phyloP scores from a whole-genome alignment of 2,113 vertebrate genomes.

The Burhinus bistriatus region DNA sequence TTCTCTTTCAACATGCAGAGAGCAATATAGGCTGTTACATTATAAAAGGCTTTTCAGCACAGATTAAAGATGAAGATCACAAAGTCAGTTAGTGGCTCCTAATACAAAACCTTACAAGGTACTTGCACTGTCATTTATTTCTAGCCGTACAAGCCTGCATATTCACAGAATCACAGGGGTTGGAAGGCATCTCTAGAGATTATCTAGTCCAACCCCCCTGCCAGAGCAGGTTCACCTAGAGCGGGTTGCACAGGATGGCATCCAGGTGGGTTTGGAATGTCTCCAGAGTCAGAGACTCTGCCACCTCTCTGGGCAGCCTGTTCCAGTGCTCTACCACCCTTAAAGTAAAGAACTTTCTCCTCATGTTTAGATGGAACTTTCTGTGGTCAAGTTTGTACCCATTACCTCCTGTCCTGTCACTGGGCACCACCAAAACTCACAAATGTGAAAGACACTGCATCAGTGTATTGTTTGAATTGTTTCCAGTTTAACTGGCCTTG shows the following conservation, averaged over 20 bases:
- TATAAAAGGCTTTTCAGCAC: background rate
- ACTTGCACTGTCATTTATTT: background rate
- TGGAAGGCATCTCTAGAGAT: too few species aligned
- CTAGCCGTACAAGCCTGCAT: background rate
- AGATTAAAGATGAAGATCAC: background rate
- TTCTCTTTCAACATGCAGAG: background rate
- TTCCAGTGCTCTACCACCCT: too few species aligned
- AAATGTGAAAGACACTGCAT: background rate
- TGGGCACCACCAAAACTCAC: background rate
- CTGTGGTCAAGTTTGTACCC: too few species aligned
- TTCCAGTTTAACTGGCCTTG: background rate
- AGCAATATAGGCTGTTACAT: background rate
- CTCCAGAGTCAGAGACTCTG: too few species aligned
- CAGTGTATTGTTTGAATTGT: background rate
- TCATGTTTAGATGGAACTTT: too few species aligned
- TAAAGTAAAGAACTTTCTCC: too few species aligned
- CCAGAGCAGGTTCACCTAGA: too few species aligned
- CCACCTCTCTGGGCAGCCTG: too few species aligned
- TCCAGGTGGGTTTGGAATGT: too few species aligned
- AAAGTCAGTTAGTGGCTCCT: background rate
- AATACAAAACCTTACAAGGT: background rate
- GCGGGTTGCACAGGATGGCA: too few species aligned
- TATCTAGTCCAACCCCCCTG: too few species aligned
- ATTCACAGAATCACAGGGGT: background rate
- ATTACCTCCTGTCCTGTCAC: too few species aligned